Evolutionary conservation across 2,113 vertebrate species (phyloP).

Genomic region (Tetrax tetrax): DNA sequence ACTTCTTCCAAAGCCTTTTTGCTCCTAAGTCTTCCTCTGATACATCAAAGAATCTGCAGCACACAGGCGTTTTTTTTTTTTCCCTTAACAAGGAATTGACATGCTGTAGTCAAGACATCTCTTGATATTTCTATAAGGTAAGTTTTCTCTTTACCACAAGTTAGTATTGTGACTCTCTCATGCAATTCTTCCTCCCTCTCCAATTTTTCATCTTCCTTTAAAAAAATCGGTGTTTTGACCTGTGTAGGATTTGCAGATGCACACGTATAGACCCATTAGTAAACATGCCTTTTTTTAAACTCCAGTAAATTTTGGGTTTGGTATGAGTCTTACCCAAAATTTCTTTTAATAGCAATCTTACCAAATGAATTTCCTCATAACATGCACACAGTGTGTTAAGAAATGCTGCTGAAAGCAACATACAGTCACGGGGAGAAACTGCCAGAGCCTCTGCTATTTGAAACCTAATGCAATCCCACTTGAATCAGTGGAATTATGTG

Average conservation of each 20-base stretch:
- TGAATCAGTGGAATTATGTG: background rate
- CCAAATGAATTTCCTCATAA: background rate
- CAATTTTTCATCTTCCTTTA: background rate
- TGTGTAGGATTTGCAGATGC: background rate
- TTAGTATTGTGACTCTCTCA: background rate
- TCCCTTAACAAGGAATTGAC: background rate
- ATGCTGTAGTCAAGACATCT: background rate
- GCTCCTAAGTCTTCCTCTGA: background rate
- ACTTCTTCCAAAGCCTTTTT: background rate
- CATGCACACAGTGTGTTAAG: background rate
- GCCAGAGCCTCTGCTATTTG: constrained; percentile 16
- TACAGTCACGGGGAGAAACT: background rate
- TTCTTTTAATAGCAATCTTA: constrained; percentile 11
- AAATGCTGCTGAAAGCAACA: constrained; percentile 31
- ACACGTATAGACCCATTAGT: background rate
- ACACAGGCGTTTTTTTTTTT: background rate
- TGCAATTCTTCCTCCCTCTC: background rate
- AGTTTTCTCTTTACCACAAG: background rate
- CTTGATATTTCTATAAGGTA: background rate
- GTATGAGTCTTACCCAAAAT: background rate
- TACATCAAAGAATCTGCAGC: background rate
- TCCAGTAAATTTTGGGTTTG: background rate
- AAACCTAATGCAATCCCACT: constrained; percentile 2
- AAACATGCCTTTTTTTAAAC: background rate
- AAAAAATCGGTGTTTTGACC: background rate